These are phyloP conservation scores for Bradysia coprophila DNA, from an alignment of 1,140 invertebrate species.

Conservation along the genomic window DNA sequence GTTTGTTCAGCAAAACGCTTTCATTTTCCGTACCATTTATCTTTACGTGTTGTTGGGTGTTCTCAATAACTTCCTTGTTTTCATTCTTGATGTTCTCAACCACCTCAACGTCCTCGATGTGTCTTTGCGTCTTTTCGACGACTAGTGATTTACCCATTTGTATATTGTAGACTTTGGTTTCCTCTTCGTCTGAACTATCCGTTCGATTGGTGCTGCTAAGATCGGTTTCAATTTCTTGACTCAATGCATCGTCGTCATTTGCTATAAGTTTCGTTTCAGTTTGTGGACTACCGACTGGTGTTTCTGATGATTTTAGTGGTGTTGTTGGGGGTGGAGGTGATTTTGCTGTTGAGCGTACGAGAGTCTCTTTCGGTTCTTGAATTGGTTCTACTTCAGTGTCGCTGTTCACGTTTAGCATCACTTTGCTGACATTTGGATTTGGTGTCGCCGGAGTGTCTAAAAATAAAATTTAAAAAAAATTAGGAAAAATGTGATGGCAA, in stretches of 20 bases:
- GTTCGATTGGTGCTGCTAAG: background rate
- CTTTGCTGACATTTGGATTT: conserved; percentile 4
- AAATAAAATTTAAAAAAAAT: too few species aligned
- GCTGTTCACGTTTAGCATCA: conserved; percentile 5
- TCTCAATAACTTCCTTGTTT: background rate
- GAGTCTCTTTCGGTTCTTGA: background rate
- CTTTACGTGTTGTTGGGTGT: background rate
- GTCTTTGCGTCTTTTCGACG: conserved; percentile 5
- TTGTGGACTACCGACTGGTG: background rate
- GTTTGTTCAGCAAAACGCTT: background rate
- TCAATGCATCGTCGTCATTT: background rate
- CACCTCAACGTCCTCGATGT: background rate
- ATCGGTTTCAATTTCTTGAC: too few species aligned
- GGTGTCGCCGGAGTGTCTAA: too few species aligned
- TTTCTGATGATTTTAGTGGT: background rate
- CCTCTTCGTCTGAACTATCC: conserved; percentile 12
- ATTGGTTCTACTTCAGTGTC: background rate
- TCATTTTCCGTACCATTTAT: background rate
- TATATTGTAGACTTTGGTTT: conserved; percentile 21
- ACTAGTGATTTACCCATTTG: conserved; percentile 20
- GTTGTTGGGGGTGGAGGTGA: conserved; percentile 11
- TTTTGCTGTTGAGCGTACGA: conserved; percentile 8
- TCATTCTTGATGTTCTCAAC: background rate
- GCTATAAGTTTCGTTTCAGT: background rate
- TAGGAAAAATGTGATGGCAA: too few species aligned